Percentiles rank a stretch among this genome's conserved stretches.
Evolutionary conservation across 2,113 vertebrate species (phyloP).

Genomic region (Erinaceus europaeus): DNA sequence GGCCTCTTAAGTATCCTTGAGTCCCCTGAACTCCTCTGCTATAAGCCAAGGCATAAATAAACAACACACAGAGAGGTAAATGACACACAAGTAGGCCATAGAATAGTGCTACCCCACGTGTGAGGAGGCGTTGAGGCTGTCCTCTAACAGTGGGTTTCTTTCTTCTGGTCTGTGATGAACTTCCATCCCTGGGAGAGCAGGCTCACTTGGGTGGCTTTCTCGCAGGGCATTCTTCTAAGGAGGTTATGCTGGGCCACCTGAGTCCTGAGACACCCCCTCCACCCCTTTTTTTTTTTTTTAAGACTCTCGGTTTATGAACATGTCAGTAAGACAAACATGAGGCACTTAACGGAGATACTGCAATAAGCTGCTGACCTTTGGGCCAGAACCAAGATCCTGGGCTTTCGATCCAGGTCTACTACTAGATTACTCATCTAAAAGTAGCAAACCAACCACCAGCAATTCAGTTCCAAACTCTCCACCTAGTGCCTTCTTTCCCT

Average conservation of each 20-base stretch:
- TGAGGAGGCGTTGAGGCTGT: neutral
- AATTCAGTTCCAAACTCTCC: neutral
- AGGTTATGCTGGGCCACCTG: neutral
- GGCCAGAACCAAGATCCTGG: neutral
- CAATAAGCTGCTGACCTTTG: neutral
- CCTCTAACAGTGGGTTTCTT: conserved; percentile 1
- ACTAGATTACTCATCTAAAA: neutral
- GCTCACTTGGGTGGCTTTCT: conserved; percentile 22
- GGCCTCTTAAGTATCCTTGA: conserved; percentile 55
- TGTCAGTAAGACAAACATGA: conserved; percentile 26
- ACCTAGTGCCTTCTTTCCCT: neutral
- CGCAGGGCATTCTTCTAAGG: neutral
- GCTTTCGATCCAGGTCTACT: neutral
- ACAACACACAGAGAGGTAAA: neutral
- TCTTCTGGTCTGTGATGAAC: conserved; percentile 2
- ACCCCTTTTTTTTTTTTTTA: no score
- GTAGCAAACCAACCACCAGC: neutral
- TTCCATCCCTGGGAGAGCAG: conserved; percentile 26
- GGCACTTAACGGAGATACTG: neutral
- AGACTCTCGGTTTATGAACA: conserved; percentile 6
- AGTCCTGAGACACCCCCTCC: no score
- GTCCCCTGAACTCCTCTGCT: conserved; percentile 36
- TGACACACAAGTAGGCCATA: neutral
- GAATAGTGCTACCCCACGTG: neutral
- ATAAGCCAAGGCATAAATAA: conserved; percentile 39